These are phyloP conservation scores for Cerastis leucographa DNA, from an alignment of 2,888 invertebrate species.

Conservation along the genomic window DNA sequence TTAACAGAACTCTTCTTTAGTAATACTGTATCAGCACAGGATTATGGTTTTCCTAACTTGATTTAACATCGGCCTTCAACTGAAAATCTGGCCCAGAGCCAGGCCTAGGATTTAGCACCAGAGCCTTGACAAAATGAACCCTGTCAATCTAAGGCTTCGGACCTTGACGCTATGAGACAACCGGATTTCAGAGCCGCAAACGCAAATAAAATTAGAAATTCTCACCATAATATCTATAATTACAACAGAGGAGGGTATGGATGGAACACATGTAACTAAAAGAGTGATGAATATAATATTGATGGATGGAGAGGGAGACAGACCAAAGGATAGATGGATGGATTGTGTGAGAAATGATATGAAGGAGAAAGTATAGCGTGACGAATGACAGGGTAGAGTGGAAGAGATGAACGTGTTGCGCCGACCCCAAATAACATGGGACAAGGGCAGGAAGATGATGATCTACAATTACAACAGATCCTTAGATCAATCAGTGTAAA, in stretches of 20 bases:
- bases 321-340: too few relatives aligned
- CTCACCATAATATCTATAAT: too few relatives aligned
- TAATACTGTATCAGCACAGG: neutral
- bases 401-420: too few relatives aligned
- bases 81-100: conserved; percentile 21
- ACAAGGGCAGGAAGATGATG: too few relatives aligned
- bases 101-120: conserved; percentile 18
- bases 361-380: too few relatives aligned
- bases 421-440: too few relatives aligned
- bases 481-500: neutral
- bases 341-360: too few relatives aligned
- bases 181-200: neutral
- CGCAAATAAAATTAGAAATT: neutral
- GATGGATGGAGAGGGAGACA: too few relatives aligned
- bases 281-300: too few relatives aligned
- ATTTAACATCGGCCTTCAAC: conserved; percentile 9
- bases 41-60: neutral
- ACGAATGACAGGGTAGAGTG: too few relatives aligned
- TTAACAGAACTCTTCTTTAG: neutral
- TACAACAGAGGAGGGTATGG: too few relatives aligned
- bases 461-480: neutral
- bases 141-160: neutral
- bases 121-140: conserved; percentile 9
- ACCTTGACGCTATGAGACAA: conserved; percentile 3
- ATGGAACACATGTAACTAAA: too few relatives aligned